Base-by-base conservation (phyloP, 2,797 vertebrate species). In the Halcyon smyrnensis region DNA sequence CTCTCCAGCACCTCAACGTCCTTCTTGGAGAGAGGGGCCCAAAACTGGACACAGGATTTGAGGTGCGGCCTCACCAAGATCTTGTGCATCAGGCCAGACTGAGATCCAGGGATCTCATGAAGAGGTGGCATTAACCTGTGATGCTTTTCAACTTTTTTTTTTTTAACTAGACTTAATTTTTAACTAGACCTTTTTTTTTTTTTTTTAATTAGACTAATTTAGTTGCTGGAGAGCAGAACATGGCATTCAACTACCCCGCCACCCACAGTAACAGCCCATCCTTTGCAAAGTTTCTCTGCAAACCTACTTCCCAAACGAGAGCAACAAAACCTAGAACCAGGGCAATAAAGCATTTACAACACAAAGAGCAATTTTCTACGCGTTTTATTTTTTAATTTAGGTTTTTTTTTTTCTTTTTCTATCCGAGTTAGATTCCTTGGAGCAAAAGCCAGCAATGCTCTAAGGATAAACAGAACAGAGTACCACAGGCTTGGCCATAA, bases 381-480 rank as follows among this genome's bases (percentile, higher is more conserved):
- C 0, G 1, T 70, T 90, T 78, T 83, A 43, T 13, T 51, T 89
- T 45, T 59, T 93, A 73, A 36, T 36, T 41, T 65, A 8, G 10
- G n/a, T n/a, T n/a, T 36, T 28, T 37, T 68, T 93, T 70, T 86
- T 62, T 13, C 8, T 2, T 84, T 75, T 87, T 87, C 62, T 64
- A 57, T 56, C 45, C 79, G 39, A 87, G 43, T 84, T 78, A 25
- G 36, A 90, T 77, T 41, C 84, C 57, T 70, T 11, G 3, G 37
- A 76, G 50, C 73, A 93, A 95, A 93, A 89, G n/a, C 20, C 80
- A 76, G 65, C 79, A 77, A 79, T 6, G 28, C 70, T 79, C 65
- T 86, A 80, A 94, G 75, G 65, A 89, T 68, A 87, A 97, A 20
- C 14, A 90, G 59, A 73, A 41, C 23, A 24, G 10, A 78, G 30